Percentiles rank a stretch among this genome's conserved stretches.
phyloP scores from a whole-genome alignment of 2,113 vertebrate species.

The Bettongia penicillata region DNA sequence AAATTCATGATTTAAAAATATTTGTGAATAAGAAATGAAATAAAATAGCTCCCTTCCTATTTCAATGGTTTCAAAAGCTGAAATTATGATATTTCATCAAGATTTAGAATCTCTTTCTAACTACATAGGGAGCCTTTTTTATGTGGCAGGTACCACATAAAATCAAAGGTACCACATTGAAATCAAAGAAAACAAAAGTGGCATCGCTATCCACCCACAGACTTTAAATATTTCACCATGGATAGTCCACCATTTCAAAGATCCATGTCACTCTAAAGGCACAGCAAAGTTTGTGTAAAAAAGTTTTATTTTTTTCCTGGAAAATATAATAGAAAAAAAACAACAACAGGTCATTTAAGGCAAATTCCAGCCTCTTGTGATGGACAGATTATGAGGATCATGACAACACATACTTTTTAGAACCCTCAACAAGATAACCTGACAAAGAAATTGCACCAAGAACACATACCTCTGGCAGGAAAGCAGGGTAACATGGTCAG shows the following conservation, averaged over 20 bases:
- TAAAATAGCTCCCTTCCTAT: conserved; percentile 44
- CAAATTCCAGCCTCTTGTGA: conserved; percentile 11
- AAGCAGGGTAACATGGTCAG: conserved; percentile 19
- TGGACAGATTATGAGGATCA: conserved; percentile 32
- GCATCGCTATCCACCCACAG: conserved; percentile 21
- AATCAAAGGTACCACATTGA: too few species aligned
- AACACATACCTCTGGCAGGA: conserved; percentile 41
- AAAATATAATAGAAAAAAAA: conserved; percentile 53
- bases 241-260: conserved; percentile 55
- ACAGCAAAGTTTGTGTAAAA: conserved; percentile 11
- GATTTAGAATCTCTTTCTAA: conserved; percentile 54
- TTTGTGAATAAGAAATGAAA: conserved; percentile 56
- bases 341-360: neutral
- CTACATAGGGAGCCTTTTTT: conserved; percentile 29
- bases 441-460: conserved; percentile 3
- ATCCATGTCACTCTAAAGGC: conserved; percentile 60
- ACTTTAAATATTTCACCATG: conserved; percentile 51
- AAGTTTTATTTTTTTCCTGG: neutral
- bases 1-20: conserved; percentile 52
- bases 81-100: conserved; percentile 46
- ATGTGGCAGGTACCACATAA: neutral
- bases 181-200: conserved; percentile 67
- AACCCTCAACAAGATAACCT: conserved; percentile 33
- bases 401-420: conserved; percentile 50
- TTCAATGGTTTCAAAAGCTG: conserved; percentile 53